phyloP scores from a whole-genome alignment of 2,888 invertebrate genomes.

The Scrobipalpa atriplicella region DNA sequence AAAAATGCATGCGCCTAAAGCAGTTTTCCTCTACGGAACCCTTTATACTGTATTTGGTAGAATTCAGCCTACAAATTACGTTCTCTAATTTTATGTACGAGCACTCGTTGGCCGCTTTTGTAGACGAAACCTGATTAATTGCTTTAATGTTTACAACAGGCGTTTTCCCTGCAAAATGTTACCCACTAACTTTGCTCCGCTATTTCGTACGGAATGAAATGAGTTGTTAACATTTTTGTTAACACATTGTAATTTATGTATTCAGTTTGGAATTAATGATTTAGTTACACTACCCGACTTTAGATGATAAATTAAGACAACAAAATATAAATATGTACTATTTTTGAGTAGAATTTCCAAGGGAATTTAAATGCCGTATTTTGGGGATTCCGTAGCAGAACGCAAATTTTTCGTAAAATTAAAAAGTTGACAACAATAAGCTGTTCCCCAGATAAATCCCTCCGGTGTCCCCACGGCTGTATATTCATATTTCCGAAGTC shows the following conservation, averaged over 20 bases:
- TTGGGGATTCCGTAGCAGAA: not conserved
- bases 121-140: constrained; percentile 32
- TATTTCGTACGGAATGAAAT: not conserved
- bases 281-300: not conserved
- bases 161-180: constrained; percentile 13
- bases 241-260: not conserved
- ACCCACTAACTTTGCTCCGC: constrained; percentile 15
- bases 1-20: no score
- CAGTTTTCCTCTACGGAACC: not conserved
- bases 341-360: not conserved
- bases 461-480: not conserved
- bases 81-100: constrained; percentile 28
- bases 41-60: not conserved
- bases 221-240: not conserved
- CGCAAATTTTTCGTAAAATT: constrained; percentile 1
- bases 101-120: constrained; percentile 30
- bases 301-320: not conserved
- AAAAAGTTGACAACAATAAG: constrained; percentile 14
- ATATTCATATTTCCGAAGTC: constrained; percentile 22
- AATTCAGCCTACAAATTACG: constrained; percentile 13
- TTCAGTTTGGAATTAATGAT: not conserved
- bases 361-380: not conserved
- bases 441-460: not conserved
- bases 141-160: constrained; percentile 23
- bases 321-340: not conserved